Percentiles rank a stretch among this genome's conserved stretches.
Conservation (phyloP, 2,113 vertebrate species). For the Trematocara nigrifrons region DNA sequence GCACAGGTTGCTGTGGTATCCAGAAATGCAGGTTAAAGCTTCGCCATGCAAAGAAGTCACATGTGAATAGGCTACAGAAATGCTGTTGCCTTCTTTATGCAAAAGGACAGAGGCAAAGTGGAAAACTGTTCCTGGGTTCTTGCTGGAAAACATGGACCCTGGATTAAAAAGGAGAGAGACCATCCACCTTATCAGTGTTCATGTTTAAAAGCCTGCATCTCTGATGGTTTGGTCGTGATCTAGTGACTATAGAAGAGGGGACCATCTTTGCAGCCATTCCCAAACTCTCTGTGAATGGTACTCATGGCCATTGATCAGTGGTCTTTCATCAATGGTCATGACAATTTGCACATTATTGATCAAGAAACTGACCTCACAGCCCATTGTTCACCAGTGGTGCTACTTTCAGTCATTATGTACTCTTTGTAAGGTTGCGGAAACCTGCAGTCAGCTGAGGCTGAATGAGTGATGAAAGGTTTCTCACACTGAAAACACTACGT, state of each 20-base stretch:
- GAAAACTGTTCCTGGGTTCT: not conserved
- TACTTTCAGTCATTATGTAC: not conserved
- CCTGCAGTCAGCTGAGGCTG: not conserved
- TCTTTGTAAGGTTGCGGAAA: not conserved
- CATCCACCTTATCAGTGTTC: not conserved
- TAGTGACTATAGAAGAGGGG: not conserved
- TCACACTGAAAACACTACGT: not conserved
- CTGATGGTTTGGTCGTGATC: not conserved
- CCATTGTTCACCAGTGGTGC: not conserved
- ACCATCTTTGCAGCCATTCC: not conserved
- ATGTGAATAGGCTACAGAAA: not conserved
- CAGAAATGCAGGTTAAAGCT: not conserved
- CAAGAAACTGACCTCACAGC: not conserved
- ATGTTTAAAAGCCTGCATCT: not conserved
- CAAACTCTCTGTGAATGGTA: not conserved
- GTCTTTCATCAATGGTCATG: not conserved
- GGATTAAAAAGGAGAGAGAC: not conserved
- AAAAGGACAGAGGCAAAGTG: not conserved
- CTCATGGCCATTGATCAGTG: not conserved
- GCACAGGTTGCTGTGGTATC: not conserved
- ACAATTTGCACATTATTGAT: not conserved
- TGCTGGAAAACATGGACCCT: not conserved
- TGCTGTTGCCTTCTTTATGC: not conserved
- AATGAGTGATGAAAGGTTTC: not conserved
- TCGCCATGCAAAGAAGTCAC: not conserved